Conservation (phyloP, 2,113 vertebrate genomes). For the Oreocharis arfaki region DNA sequence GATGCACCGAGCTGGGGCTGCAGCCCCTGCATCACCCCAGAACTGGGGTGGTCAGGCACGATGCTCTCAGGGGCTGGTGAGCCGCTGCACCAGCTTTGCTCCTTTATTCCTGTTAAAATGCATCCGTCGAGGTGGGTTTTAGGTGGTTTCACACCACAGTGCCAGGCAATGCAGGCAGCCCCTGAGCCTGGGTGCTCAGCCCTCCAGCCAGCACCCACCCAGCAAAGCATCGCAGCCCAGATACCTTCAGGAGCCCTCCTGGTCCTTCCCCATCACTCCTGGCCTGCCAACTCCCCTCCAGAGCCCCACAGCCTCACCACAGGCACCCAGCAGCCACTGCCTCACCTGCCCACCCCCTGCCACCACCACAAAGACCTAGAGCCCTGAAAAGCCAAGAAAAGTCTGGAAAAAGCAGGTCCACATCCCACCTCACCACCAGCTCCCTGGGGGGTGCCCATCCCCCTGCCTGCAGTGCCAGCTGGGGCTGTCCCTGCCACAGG, state of each 20-base stretch:
- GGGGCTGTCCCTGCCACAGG: not conserved
- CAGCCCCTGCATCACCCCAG: not conserved
- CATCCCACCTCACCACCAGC: not conserved
- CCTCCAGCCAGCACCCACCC: fast-evolving
- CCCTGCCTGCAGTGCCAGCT: not conserved
- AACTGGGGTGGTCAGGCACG: fast-evolving
- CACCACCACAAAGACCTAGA: not conserved
- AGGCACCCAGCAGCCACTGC: not conserved
- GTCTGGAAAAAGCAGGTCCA: not conserved
- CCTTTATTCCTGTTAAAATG: not conserved
- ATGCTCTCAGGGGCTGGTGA: not conserved
- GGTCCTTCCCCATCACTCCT: not conserved
- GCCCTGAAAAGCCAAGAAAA: not conserved
- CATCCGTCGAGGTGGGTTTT: not conserved
- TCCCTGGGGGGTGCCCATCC: fast-evolving
- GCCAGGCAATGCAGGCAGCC: not conserved
- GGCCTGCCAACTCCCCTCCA: not conserved
- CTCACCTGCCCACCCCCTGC: not conserved
- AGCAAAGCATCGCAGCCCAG: fast-evolving
- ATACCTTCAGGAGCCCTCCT: not conserved
- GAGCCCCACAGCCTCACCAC: not conserved
- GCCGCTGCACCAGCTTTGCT: not conserved
- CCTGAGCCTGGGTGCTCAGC: not conserved
- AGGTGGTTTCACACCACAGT: not conserved
- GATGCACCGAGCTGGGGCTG: not conserved